phyloP scores from a whole-genome alignment of 2,797 vertebrate genomes.

The Chaetophractus vellerosus region DNA sequence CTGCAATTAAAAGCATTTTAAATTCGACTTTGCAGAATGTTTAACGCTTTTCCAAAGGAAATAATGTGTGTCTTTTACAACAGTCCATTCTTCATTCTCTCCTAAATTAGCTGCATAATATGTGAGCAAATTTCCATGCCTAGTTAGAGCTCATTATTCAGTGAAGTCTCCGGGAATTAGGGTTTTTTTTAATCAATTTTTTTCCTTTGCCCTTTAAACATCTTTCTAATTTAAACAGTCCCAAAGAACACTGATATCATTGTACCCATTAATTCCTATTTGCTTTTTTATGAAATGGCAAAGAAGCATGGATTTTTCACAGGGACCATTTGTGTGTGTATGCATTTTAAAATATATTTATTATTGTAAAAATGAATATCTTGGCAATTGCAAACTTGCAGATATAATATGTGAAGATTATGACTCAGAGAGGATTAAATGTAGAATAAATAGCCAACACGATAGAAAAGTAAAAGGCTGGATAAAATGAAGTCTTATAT shows the following conservation, averaged over 20 bases:
- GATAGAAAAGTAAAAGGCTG: slow-evolving; percentile 58
- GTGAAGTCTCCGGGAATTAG: slow-evolving; percentile 79
- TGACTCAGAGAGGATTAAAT: slow-evolving; percentile 43
- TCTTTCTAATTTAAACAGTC: slow-evolving; percentile 63
- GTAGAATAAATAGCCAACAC: slow-evolving; percentile 54
- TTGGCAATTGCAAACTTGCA: slow-evolving; percentile 3
- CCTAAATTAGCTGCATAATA: slow-evolving; percentile 85
- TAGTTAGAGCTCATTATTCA: slow-evolving; percentile 84
- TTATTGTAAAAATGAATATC: slow-evolving; percentile 32
- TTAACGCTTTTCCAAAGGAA: slow-evolving; percentile 83
- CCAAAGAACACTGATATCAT: neutral
- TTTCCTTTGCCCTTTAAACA: slow-evolving; percentile 76
- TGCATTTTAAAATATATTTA: slow-evolving; percentile 55
- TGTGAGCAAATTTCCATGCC: slow-evolving; percentile 80
- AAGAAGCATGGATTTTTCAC: neutral
- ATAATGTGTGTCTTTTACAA: slow-evolving; percentile 82
- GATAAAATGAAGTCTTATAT: slow-evolving; percentile 54
- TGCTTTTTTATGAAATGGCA: neutral
- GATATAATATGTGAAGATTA: slow-evolving; percentile 54
- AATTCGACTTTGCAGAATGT: slow-evolving; percentile 83
- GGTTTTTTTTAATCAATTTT: slow-evolving; percentile 68
- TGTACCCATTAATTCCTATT: neutral
- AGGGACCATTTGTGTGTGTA: slow-evolving; percentile 4
- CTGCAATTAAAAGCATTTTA: slow-evolving; percentile 84
- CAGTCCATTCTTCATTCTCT: slow-evolving; percentile 77